Evolutionary conservation across 2,113 vertebrate species (phyloP).

Genomic region (Mustelus asterias): DNA sequence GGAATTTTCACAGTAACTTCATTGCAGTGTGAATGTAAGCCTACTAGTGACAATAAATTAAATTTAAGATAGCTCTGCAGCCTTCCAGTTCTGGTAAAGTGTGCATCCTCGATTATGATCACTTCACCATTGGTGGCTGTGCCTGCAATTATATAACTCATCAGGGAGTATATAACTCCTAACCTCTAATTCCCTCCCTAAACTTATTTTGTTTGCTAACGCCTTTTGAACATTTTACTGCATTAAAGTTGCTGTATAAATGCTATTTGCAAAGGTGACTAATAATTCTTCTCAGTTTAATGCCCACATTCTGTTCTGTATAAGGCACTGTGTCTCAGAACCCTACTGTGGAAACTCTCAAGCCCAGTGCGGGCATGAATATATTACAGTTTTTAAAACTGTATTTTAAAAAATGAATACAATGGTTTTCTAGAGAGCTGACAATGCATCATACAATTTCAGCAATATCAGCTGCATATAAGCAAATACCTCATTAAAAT

Average conservation of each 20-base stretch:
- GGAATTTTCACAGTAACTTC: too few species aligned
- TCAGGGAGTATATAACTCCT: too few species aligned
- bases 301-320: neutral
- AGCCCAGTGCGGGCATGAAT: too few species aligned
- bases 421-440: too few species aligned
- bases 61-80: neutral
- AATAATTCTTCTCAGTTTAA: neutral
- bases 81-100: neutral
- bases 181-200: neutral
- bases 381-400: too few species aligned
- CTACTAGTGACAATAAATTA: too few species aligned
- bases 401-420: too few species aligned
- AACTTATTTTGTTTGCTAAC: neutral
- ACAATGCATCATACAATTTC: too few species aligned
- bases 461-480: too few species aligned
- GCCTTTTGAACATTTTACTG: neutral
- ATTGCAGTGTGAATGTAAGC: too few species aligned
- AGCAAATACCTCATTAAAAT: too few species aligned
- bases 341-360: neutral
- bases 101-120: neutral
- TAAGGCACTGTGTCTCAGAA: neutral
- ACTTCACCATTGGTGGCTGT: neutral
- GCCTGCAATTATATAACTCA: neutral
- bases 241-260: neutral
- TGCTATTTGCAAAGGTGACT: neutral